Evolutionary conservation across 2,888 invertebrate species (phyloP), one percentile per base, ranked within the genome.

Genomic region (Agonum fuliginosum): DNA sequence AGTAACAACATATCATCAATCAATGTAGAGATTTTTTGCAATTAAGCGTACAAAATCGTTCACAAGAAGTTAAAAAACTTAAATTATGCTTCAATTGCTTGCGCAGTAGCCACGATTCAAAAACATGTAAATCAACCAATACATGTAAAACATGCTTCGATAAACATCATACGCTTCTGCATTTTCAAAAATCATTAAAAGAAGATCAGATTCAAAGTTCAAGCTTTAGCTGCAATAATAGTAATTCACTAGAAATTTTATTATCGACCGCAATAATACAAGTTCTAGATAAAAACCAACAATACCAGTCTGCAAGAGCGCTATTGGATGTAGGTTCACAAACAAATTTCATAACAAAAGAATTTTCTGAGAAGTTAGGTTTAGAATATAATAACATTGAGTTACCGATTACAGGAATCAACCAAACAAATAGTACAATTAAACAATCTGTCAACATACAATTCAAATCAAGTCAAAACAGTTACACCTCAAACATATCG

Each of bases 71-170:
- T 0, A 78, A 78, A 30, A 41, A 73, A 51, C 34, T 65, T 14
- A 74, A 74, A 22, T 20, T 79, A 24, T 78, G 79, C 34, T 41
- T 62, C 27, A 79, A 78, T 30, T 79, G 78, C 37, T 6, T 79
- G n/a, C 37, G 72, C n/a, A 27, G 24, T 27, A 70, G 41, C 24
- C 78, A 74, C 20, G 27, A 41, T 17, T 17, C 20, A 54, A 12
- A 51, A 48, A 14, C 10, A 30, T 51, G 43, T n/a, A 43, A n/a
- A 12, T 43, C 43, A 12, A 43, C 20, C 10, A 71, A 30, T 10
- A 77, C 22, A 3, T 78, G 79, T 54, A 46, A n/a, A 43, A n/a
- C 43, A 10, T 43, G 43, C 14, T n/a, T 1, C 3, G 43, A 17
- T 12, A 43, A 12, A 14, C 43, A 43, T 43, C 43, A 43, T 43